A percentile compares a stretch with the other conserved stretches of the same genome.
Conservation (phyloP, 1,140 invertebrate genomes). For the Orius laevigatus region DNA sequence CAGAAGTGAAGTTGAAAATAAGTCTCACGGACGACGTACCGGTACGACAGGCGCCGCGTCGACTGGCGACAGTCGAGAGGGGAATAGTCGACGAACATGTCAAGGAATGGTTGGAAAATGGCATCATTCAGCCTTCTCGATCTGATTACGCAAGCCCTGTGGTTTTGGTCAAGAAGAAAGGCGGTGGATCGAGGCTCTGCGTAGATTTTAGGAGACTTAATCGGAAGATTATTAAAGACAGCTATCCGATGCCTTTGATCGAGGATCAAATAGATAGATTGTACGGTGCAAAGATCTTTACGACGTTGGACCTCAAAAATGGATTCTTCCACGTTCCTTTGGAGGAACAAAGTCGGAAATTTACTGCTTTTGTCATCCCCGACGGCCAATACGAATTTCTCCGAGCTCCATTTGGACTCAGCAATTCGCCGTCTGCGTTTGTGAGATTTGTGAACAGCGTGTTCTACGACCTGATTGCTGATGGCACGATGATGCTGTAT, state of each 20-base stretch:
- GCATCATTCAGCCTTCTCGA: neutral
- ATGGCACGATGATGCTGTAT: slow-evolving; percentile 9
- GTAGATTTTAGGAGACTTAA: slow-evolving; percentile 32
- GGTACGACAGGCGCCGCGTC: too few species aligned
- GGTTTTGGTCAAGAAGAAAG: slow-evolving; percentile 21
- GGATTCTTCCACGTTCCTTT: slow-evolving; percentile 23
- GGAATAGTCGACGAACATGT: slow-evolving; percentile 2
- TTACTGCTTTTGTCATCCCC: slow-evolving; percentile 25
- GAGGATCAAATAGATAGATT: slow-evolving; percentile 27
- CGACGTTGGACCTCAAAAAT: slow-evolving; percentile 16
- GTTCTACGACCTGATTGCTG: slow-evolving; percentile 9
- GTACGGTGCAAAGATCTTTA: slow-evolving; percentile 13
- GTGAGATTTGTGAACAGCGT: slow-evolving; percentile 22
- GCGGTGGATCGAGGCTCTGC: slow-evolving; percentile 23
- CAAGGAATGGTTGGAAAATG: slow-evolving; percentile 15
- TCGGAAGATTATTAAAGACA: slow-evolving; percentile 26
- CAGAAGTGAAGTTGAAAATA: too few species aligned
- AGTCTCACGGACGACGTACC: too few species aligned
- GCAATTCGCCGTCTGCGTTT: slow-evolving; percentile 21
- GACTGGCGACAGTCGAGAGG: too few species aligned
- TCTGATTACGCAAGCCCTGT: slow-evolving; percentile 27
- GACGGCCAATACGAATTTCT: slow-evolving; percentile 22
- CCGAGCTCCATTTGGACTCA: slow-evolving; percentile 24
- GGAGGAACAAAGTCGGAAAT: slow-evolving; percentile 19
- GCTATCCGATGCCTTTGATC: slow-evolving; percentile 32